Percentiles rank a stretch among this genome's conserved stretches.
Evolutionary conservation across 2,113 vertebrate species (phyloP).

Genomic region (Paracanthobrama guichenoti): DNA sequence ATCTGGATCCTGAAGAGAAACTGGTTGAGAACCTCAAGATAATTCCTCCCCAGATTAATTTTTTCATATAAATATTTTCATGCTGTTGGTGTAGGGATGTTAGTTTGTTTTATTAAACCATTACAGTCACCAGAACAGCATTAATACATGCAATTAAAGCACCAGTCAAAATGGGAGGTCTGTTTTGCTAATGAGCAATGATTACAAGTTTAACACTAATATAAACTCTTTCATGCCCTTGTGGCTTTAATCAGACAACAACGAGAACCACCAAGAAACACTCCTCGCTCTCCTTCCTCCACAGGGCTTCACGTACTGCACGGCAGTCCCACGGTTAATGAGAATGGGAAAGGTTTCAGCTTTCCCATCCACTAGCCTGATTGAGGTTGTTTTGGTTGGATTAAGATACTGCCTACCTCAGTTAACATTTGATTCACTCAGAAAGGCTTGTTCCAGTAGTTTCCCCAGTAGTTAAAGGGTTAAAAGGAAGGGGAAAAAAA

Average conservation of each 20-base stretch:
- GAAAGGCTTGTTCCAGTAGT: not conserved
- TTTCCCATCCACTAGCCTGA: conserved; percentile 57
- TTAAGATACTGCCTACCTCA: conserved; percentile 70
- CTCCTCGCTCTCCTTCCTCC: conserved; percentile 22
- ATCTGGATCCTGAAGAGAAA: not conserved
- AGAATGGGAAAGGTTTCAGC: conserved; percentile 27
- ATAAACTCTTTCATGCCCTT: conserved; percentile 45
- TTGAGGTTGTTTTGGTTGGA: conserved; percentile 72
- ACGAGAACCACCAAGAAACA: not conserved
- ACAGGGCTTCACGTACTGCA: conserved; percentile 12
- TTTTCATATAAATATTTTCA: not conserved
- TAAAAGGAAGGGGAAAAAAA: conserved; percentile 24
- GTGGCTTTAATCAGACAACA: conserved; percentile 43
- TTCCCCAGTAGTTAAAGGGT: conserved; percentile 42
- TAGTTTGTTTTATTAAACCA: not conserved
- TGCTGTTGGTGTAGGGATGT: not conserved
- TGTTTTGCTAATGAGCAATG: conserved; percentile 35
- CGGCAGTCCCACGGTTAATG: conserved; percentile 26
- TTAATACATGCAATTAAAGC: conserved; percentile 3
- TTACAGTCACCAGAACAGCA: conserved; percentile 6
- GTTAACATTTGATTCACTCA: conserved; percentile 64
- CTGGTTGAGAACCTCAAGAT: not conserved
- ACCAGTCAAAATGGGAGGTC: not conserved
- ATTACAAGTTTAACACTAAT: conserved; percentile 37
- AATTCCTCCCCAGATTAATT: not conserved